Conservation (phyloP, 2,888 invertebrate genomes). For the Agrilus cyanescens region DNA sequence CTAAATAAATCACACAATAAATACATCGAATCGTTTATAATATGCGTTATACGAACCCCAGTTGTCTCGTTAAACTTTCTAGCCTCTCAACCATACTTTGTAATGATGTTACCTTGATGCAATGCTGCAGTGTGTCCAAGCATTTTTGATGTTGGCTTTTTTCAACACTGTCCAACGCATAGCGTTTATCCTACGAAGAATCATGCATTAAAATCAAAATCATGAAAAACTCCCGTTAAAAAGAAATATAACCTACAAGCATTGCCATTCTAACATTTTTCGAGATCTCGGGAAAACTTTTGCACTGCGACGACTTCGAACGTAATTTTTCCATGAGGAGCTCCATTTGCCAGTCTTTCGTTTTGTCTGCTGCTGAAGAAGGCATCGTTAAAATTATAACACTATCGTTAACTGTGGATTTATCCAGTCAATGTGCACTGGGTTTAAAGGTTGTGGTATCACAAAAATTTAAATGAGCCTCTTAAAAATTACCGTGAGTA, state of each 20-base stretch:
- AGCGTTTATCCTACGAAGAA: constrained; percentile 67
- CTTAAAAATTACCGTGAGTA: constrained; percentile 2
- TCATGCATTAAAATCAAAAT: constrained; percentile 1
- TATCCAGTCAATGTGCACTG: no score
- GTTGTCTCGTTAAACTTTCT: constrained; percentile 80
- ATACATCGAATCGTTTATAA: background rate
- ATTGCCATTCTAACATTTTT: constrained; percentile 80
- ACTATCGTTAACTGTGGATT: no score
- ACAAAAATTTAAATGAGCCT: no score
- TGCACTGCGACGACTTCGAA: constrained; percentile 69
- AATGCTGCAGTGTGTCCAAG: constrained; percentile 83
- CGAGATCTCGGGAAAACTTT: constrained; percentile 74
- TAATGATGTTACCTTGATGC: constrained; percentile 83
- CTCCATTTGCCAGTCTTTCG: constrained; percentile 70
- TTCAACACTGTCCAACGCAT: constrained; percentile 75
- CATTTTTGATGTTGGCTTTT: constrained; percentile 80
- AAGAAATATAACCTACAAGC: constrained; percentile 46
- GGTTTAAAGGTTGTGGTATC: no score
- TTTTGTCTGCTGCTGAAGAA: constrained; percentile 39
- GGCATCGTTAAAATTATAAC: background rate
- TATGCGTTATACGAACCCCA: constrained; percentile 47
- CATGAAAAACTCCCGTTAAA: constrained; percentile 4
- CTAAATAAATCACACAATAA: constrained; percentile 31
- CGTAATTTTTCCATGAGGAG: constrained; percentile 85
- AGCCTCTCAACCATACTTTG: constrained; percentile 86